A percentile compares a stretch with the other conserved stretches of the same genome.
Conservation (phyloP, 2,113 vertebrate genomes). For the Notarius quadriscutis region DNA sequence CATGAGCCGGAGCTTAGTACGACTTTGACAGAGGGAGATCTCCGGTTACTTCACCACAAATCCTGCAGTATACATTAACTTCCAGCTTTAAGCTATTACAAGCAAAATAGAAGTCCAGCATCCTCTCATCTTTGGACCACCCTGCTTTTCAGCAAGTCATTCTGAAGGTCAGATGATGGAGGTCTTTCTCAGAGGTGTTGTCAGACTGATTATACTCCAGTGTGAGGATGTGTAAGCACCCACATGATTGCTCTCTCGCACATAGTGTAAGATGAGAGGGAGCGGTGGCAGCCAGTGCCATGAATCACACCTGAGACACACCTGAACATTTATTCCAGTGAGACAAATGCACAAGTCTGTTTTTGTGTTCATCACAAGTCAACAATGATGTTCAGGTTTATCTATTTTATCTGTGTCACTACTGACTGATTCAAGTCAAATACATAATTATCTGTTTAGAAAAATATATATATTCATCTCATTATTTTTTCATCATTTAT, state of each 20-base stretch:
- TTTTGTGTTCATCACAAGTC: background rate
- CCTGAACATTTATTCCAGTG: slow-evolving; percentile 19
- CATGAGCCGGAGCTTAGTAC: slow-evolving; percentile 31
- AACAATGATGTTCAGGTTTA: background rate
- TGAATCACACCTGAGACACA: slow-evolving; percentile 28
- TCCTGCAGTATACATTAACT: slow-evolving; percentile 45
- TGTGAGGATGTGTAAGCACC: background rate
- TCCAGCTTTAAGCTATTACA: slow-evolving; percentile 40
- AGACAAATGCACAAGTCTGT: slow-evolving; percentile 7
- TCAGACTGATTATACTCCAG: slow-evolving; percentile 21
- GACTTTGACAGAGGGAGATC: slow-evolving; percentile 18
- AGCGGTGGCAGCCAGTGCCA: slow-evolving; percentile 13
- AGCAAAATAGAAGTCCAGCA: slow-evolving; percentile 24
- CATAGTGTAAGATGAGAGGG: slow-evolving; percentile 21
- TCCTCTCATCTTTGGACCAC: slow-evolving; percentile 45
- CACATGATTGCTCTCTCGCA: slow-evolving; percentile 4
- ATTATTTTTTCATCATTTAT: slow-evolving; percentile 57
- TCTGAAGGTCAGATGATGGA: slow-evolving; percentile 24
- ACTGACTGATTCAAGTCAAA: background rate
- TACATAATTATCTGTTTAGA: background rate
- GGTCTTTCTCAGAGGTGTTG: slow-evolving; percentile 6
- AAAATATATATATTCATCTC: background rate
- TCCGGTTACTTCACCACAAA: slow-evolving; percentile 27
- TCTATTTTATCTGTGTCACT: background rate
- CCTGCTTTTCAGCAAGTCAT: slow-evolving; percentile 25